Base-by-base conservation (phyloP, 2,113 vertebrate species). In the Galbula dea region DNA sequence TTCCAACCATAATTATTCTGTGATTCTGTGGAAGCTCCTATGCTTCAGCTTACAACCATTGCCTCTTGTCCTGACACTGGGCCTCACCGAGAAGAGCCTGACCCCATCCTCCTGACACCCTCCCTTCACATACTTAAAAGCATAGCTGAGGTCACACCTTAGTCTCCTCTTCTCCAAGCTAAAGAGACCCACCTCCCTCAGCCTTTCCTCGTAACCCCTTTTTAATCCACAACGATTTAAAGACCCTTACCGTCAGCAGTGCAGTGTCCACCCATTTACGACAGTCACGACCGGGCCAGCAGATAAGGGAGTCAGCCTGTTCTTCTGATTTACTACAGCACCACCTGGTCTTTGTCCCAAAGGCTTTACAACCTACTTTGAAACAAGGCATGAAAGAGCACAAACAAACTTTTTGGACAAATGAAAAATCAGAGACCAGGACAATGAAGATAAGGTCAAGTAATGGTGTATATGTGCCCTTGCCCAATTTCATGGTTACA, bases 351-450 rank as follows among this genome's bases (percentile, higher is more conserved):
- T 59, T 74, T 88, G 68, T 58, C 54, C 75, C 63, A 58, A 77
- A 80, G 57, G 51, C 49, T 80, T 85, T 61, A 41, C 20, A 34
- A 34, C 69, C 49, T 41, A 11, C 82, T 93, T 75, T 89, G 77
- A 94, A 90, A 81, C 16, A 75, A 82, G 29, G 62, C 52, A 72
- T 82, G 58, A 86, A 81, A 74, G 73, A 81, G 22, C 20, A 55
- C 37, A 75, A 93, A 88, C n/a, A 80, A 73, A 86, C n/a, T n/a
- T n/a, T n/a, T n/a, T n/a, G 54, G 73, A 79, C 58, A 88, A 87
- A 82, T n/a, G 54, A 55, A 92, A 62, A 91, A 85, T 69, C 92
- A 96, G 12, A 1, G 0, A 54, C 26, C 22, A 83, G 37, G 54
- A 32, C 20, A 88, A 79, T 15, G 34, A 88, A 51, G 66, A 76